Conservation (phyloP, 2,797 vertebrate species). For the Catharus ustulatus region DNA sequence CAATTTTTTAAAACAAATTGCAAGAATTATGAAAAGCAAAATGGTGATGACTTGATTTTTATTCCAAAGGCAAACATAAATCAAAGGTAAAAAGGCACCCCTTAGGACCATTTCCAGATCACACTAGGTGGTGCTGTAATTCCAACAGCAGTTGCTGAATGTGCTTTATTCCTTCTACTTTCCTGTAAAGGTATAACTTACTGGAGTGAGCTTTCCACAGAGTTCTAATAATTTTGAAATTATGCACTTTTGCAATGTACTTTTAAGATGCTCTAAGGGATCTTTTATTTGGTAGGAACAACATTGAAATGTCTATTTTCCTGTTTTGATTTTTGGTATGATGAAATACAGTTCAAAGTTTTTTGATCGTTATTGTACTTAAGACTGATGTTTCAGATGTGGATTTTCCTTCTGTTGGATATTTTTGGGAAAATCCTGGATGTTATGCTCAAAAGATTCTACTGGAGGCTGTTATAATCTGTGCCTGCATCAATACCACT, state of each 20-base stretch:
- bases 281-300: background rate
- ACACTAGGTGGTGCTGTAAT: slow-evolving; percentile 78
- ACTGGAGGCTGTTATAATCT: background rate
- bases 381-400: background rate
- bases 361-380: background rate
- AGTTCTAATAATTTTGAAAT: background rate
- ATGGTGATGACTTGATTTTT: background rate
- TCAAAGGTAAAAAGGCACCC: background rate
- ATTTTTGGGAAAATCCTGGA: background rate
- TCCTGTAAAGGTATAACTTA: background rate
- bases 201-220: background rate
- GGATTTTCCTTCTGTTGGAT: background rate
- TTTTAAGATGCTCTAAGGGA: background rate
- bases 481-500: accelerated
- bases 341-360: background rate
- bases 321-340: background rate
- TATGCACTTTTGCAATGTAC: background rate
- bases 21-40: background rate
- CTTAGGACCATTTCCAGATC: background rate
- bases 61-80: background rate
- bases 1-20: background rate
- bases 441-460: background rate
- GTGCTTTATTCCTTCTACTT: background rate
- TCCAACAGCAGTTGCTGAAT: slow-evolving; percentile 6
- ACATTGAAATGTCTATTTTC: background rate